Evolutionary conservation across 2,113 vertebrate species (phyloP).

Genomic region (Apodemus sylvaticus): DNA sequence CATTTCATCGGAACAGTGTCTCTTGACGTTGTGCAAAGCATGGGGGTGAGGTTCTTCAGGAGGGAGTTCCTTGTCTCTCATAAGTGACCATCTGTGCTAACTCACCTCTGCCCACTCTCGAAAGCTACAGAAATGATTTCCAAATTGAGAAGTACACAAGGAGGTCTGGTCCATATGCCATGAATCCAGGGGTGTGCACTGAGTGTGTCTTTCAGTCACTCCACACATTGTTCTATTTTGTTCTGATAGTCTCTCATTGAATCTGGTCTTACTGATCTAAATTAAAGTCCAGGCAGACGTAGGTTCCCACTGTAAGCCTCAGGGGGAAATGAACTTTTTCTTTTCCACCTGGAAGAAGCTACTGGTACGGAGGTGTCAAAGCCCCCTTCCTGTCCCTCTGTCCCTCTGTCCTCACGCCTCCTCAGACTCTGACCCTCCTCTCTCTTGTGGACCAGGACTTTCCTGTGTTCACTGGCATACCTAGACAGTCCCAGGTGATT

Average conservation of each 20-base stretch:
- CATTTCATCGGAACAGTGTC: constrained; percentile 5
- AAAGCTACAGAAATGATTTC: neutral
- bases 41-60: neutral
- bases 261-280: neutral
- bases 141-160: neutral
- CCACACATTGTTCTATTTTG: neutral
- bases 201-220: too few species aligned
- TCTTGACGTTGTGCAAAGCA: constrained; percentile 5
- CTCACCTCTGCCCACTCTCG: neutral
- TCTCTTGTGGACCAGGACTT: neutral
- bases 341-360: neutral
- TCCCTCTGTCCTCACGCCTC: neutral
- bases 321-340: neutral
- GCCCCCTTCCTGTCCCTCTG: neutral
- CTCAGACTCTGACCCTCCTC: neutral
- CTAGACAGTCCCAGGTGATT: neutral
- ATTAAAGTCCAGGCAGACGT: neutral
- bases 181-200: neutral
- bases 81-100: neutral
- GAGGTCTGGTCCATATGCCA: neutral
- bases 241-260: neutral
- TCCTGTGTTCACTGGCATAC: neutral
- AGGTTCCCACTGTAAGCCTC: neutral
- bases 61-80: neutral
- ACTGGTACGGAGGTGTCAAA: neutral